These are phyloP conservation scores for Tyto alba DNA, from an alignment of 2,113 vertebrate species.

Conservation along the genomic window DNA sequence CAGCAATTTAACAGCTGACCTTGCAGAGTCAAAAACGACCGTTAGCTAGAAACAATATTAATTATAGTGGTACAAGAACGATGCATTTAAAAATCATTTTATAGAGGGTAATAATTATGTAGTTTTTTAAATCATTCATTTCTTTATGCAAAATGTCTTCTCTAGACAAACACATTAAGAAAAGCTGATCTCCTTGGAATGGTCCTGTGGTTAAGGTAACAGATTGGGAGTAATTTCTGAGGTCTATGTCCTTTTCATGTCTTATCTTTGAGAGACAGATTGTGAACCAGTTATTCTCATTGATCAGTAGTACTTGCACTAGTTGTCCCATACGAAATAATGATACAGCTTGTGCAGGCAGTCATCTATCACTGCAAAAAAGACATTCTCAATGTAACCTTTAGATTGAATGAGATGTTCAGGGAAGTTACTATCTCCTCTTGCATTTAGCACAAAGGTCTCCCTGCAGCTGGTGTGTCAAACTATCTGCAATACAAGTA, in stretches of 20 bases:
- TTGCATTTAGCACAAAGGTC: background rate
- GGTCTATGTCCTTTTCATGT: conserved; percentile 10
- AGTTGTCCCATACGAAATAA: background rate
- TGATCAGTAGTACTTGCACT: background rate
- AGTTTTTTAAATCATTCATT: background rate
- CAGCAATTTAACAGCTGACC: conserved; percentile 42
- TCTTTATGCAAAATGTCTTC: background rate
- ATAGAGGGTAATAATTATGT: background rate
- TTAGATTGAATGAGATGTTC: background rate
- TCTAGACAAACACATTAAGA: background rate
- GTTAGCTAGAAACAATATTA: background rate
- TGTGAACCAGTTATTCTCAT: background rate
- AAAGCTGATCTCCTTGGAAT: background rate
- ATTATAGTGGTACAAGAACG: background rate
- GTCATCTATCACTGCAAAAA: conserved; percentile 5
- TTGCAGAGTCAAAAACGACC: background rate
- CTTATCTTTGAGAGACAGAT: conserved; percentile 51
- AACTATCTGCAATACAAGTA: background rate
- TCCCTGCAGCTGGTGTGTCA: background rate
- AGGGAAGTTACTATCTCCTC: conserved; percentile 3
- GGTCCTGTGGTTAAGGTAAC: background rate
- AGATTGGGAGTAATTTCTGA: background rate
- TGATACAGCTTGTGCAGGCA: background rate
- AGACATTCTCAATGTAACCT: conserved; percentile 1
- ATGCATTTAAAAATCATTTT: background rate